These are phyloP conservation scores for Syngnathus floridae DNA, from an alignment of 2,113 vertebrate species.

Conservation along the genomic window DNA sequence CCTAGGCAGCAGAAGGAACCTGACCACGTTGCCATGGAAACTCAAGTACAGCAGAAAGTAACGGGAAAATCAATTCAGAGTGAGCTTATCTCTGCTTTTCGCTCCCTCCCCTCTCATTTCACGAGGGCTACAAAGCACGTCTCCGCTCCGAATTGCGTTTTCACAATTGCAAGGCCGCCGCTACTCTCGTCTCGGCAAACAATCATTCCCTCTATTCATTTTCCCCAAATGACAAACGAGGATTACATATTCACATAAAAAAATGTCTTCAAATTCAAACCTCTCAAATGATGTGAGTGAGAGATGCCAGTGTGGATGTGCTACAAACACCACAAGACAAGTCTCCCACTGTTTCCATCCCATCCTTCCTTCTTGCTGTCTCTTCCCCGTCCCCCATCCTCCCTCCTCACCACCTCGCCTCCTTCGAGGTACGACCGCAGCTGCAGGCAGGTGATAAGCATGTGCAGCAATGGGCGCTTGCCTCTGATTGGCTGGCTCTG, in stretches of 20 bases:
- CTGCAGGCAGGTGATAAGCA: constrained; percentile 72
- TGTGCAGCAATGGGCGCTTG: constrained; percentile 38
- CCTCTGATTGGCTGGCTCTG: constrained; percentile 59
- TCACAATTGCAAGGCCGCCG: constrained; percentile 40
- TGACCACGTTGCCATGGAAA: constrained; percentile 78
- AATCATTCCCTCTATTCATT: constrained; percentile 23
- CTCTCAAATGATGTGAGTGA: constrained; percentile 29
- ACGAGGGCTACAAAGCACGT: constrained; percentile 51
- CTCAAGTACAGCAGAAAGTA: constrained; percentile 75
- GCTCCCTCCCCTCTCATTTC: constrained; percentile 52
- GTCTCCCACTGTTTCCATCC: constrained; percentile 41
- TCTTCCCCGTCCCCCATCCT: constrained; percentile 26
- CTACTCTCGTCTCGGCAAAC: constrained; percentile 37
- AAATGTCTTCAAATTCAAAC: constrained; percentile 15
- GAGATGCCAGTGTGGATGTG: constrained; percentile 26
- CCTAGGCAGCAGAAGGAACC: constrained; percentile 73
- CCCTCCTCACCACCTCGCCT: constrained; percentile 32
- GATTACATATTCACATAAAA: constrained; percentile 20
- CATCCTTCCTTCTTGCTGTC: constrained; percentile 40
- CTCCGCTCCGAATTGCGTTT: constrained; percentile 48
- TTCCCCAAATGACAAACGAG: constrained; percentile 27
- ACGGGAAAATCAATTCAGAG: constrained; percentile 74
- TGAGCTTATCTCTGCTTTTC: constrained; percentile 60
- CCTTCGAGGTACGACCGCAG: constrained; percentile 52
- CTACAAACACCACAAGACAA: constrained; percentile 29